These are phyloP conservation scores for Pluvianellus socialis DNA, from an alignment of 2,113 vertebrate genomes.

Conservation along the genomic window DNA sequence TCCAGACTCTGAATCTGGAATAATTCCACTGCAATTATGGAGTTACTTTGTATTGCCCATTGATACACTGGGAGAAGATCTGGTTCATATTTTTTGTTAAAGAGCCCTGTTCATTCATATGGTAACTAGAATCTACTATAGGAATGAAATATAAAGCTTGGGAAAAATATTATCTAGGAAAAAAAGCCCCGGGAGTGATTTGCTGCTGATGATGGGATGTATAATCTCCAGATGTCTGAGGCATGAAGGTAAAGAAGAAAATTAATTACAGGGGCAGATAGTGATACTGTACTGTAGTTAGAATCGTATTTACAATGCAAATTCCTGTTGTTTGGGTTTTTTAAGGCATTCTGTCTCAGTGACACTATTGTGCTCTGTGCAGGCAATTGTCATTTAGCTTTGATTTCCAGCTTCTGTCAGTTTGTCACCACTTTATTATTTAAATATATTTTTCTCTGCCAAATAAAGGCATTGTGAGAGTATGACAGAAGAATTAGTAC, in stretches of 20 bases:
- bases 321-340: constrained; percentile 30
- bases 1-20: not conserved
- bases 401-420: constrained; percentile 12
- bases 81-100: not conserved
- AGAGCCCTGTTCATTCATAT: not conserved
- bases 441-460: not conserved
- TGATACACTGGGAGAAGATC: not conserved
- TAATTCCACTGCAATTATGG: not conserved
- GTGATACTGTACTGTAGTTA: not conserved
- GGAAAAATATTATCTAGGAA: constrained; percentile 31
- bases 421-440: constrained; percentile 37
- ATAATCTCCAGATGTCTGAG: constrained; percentile 60
- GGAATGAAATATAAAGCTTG: not conserved
- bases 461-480: not conserved
- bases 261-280: constrained; percentile 60
- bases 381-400: not conserved
- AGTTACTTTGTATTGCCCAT: not conserved
- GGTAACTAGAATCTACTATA: not conserved
- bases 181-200: constrained; percentile 39
- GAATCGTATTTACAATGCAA: constrained; percentile 27
- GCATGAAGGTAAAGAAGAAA: constrained; percentile 59
- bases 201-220: constrained; percentile 40
- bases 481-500: not conserved
- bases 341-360: constrained; percentile 19
- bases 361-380: not conserved